Percentiles rank a stretch among this genome's conserved stretches.
phyloP scores from a whole-genome alignment of 2,113 vertebrate species.

The Xenopus tropicalis region UCB_Xtro_10.0 CM004448.2:137664501-137665000 shows the following conservation, averaged over 20 bases:
- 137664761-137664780: background rate
- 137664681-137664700: background rate
- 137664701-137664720: background rate
- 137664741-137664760: background rate
- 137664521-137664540: too few species aligned
- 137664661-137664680: too few species aligned
- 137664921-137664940: constrained; percentile 27
- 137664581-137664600: too few species aligned
- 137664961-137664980: constrained; percentile 21
- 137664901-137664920: constrained; percentile 7
- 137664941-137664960: constrained; percentile 10
- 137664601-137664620: background rate
- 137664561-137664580: too few species aligned
- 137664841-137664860: constrained; percentile 20
- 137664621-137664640: background rate
- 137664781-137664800: constrained; percentile 4
- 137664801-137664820: constrained; percentile 8
- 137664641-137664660: background rate
- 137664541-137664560: too few species aligned
- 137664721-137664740: background rate
- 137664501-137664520: too few species aligned
- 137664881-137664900: constrained; percentile 13
- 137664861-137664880: constrained; percentile 17
- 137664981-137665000: constrained; percentile 15
- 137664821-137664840: constrained; percentile 12